These are phyloP conservation scores for Helicoverpa zea DNA, from an alignment of 1,140 invertebrate species.

Conservation along the genomic window DNA sequence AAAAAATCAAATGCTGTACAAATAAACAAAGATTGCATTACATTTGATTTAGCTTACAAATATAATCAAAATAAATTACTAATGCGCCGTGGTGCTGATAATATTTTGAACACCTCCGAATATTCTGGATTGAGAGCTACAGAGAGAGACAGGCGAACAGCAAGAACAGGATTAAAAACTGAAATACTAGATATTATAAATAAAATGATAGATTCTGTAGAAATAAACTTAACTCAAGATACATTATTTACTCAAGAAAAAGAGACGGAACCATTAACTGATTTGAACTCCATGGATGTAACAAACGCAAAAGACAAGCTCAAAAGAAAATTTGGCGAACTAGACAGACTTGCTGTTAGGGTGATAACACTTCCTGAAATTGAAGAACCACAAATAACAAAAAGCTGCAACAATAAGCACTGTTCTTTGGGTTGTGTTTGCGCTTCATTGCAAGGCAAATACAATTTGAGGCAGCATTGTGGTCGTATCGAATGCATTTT, in stretches of 20 bases:
- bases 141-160: neutral
- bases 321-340: conserved; percentile 74
- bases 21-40: conserved; percentile 57
- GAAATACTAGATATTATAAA: conserved; percentile 66
- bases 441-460: conserved; percentile 66
- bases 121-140: neutral
- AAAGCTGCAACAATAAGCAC: conserved; percentile 66
- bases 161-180: conserved; percentile 43
- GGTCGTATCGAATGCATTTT: conserved; percentile 78
- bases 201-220: conserved; percentile 71
- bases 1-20: conserved; percentile 60
- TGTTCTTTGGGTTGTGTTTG: conserved; percentile 79
- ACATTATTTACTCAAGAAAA: conserved; percentile 64
- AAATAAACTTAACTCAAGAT: conserved; percentile 75
- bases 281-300: conserved; percentile 22
- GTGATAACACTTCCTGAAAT: conserved; percentile 72
- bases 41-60: conserved; percentile 77
- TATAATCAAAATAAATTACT: conserved; percentile 70
- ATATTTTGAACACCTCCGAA: conserved; percentile 47
- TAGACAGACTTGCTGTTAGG: conserved; percentile 77
- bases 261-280: conserved; percentile 45
- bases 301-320: conserved; percentile 63
- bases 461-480: conserved; percentile 76
- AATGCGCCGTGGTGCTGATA: conserved; percentile 65
- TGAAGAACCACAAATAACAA: conserved; percentile 30